Evolutionary conservation across 2,888 invertebrate genomes (phyloP), one percentile per base, ranked within the genome.

Genomic region (Ceratothoa steindachneri): DNA sequence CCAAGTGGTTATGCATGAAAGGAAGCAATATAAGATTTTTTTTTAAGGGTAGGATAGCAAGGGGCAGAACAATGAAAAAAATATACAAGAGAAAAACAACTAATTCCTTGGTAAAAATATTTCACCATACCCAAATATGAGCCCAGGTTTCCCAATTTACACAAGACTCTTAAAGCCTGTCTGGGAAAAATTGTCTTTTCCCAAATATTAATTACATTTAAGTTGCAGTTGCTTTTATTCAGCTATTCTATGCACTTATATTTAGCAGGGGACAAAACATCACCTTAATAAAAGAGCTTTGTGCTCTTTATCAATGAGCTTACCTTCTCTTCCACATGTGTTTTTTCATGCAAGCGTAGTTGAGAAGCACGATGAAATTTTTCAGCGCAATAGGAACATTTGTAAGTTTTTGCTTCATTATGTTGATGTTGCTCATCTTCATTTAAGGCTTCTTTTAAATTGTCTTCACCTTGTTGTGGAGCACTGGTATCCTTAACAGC

Each of bases 251-350:
- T 41, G 15, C 5, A 41, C 5, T 9, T 41, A 41, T 41, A 41
- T 9, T 41, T 15, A 9, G 41, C 41, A 41, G 41, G 0, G 24
- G 22, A 64, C 2, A 9, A 24, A 66, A n/a, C 4, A 9, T 9
- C 27, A 15, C 7, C 66, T 15, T 12, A 28, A 29, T 24, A 28
- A 66, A 5, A n/a, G 30, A 53, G 9, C n/a, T 67, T 15, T 67
- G n/a, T n/a, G n/a, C 68, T 31, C 12, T 31, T 51, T n/a, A 15
- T 22, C 5, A 12, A 53, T 68, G 41, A 30, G 51, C 15, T 68
- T 60, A 77, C 77, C 73, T 77, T 73, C 31, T 77, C 77, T 55
- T 77, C 77, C 52, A 30, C 64, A 60, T 77, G 77, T n/a, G 73
- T 71, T 28, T 73, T 67, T 65, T 77, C 77, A 69, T 77, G 77